Conservation (phyloP, 2,888 invertebrate genomes). For the Philereme transversata region DNA sequence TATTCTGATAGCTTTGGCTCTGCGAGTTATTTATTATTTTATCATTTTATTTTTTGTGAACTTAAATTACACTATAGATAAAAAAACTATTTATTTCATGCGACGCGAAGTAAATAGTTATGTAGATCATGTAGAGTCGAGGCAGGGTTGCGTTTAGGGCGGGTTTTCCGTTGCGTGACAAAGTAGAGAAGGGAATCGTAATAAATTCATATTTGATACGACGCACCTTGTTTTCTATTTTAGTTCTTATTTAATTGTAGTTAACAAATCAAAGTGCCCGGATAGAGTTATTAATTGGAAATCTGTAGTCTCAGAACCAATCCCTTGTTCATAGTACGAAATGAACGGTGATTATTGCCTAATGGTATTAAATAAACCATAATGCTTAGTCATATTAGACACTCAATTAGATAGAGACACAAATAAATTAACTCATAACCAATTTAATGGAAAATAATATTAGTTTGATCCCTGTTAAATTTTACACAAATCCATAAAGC, state of each 20-base stretch:
- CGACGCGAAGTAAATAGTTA: conserved; percentile 1
- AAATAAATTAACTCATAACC: background rate
- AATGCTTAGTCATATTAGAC: too few species aligned
- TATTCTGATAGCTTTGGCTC: too few species aligned
- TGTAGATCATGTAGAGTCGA: conserved; percentile 8
- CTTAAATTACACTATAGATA: too few species aligned
- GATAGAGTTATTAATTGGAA: background rate
- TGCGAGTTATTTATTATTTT: too few species aligned
- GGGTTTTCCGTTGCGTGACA: conserved; percentile 49
- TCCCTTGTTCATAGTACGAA: too few species aligned
- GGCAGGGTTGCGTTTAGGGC: conserved; percentile 29
- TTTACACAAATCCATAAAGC: conserved; percentile 3
- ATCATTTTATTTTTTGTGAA: too few species aligned
- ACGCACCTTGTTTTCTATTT: conserved; percentile 15
- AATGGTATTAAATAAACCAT: too few species aligned
- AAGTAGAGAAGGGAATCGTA: conserved; percentile 34
- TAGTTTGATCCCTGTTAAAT: conserved; percentile 3
- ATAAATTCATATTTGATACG: conserved; percentile 30
- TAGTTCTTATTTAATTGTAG: conserved; percentile 9
- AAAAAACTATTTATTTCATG: background rate
- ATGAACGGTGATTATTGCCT: too few species aligned
- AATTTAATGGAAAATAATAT: background rate
- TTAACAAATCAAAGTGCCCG: background rate
- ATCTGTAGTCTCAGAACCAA: too few species aligned
- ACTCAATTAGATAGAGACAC: background rate